A percentile compares a stretch with the other conserved stretches of the same genome.
These are phyloP conservation scores for Oreocharis arfaki DNA, from an alignment of 2,113 vertebrate genomes.

Conservation along the genomic window DNA sequence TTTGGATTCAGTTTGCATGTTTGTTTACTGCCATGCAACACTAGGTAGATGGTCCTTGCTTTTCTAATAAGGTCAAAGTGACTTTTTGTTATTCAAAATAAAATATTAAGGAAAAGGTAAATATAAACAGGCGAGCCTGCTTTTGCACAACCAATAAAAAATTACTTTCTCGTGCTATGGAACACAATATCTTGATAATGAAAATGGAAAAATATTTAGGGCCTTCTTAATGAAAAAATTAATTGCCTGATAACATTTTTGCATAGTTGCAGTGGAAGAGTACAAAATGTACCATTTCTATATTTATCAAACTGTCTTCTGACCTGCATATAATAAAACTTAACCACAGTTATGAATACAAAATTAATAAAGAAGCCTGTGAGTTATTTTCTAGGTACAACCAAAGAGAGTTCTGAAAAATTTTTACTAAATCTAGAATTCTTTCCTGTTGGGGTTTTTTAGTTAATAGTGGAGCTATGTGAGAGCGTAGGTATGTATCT, in stretches of 20 bases:
- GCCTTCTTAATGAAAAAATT: constrained; percentile 48
- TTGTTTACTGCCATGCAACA: neutral
- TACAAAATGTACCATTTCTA: neutral
- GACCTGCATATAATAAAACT: neutral
- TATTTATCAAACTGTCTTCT: constrained; percentile 26
- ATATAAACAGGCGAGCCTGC: neutral
- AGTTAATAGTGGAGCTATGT: neutral
- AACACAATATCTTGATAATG: neutral
- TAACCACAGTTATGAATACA: neutral
- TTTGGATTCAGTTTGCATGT: neutral
- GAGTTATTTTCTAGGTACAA: neutral
- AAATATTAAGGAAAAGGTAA: neutral
- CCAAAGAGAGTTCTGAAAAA: neutral
- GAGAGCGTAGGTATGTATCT: accelerated
- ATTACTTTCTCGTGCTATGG: neutral
- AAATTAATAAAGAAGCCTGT: neutral
- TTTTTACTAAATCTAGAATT: neutral
- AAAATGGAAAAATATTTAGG: constrained; percentile 15
- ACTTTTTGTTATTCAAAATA: neutral
- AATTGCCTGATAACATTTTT: constrained; percentile 53
- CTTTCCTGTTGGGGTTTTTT: neutral
- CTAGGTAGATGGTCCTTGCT: neutral
- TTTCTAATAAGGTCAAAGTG: neutral
- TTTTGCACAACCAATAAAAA: neutral
- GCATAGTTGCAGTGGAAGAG: neutral